Base-by-base conservation (phyloP, 2,888 invertebrate species). In the Cylindroiulus punctatus region DNA sequence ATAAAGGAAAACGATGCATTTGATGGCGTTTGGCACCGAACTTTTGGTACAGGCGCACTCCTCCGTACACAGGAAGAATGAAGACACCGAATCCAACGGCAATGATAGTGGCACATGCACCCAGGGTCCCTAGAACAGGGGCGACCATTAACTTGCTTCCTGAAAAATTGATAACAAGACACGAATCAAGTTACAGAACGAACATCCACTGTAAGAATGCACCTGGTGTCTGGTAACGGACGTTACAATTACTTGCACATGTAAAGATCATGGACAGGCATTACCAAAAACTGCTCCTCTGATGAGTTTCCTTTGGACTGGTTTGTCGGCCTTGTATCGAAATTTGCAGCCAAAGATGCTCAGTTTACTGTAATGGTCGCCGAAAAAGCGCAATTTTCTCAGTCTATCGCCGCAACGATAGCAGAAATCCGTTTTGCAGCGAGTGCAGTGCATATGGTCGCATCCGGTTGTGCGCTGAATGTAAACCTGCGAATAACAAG, bases 311-410 rank as follows among this genome's bases (percentile, higher is more conserved):
- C 91, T 88, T 19, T 89, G 88, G 1, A 89, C 87, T 2, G 91
- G 91, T 65, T 89, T 89, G 65, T 91, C 89, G 14, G 91, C 90
- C 86, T 90, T 89, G 87, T 90, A 90, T 44, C 90, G 89, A 87
- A 91, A 91, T 88, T 91, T 91, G 88, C 91, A 91, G 42, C 91
- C 91, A 86, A 91, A 90, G 0, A 90, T 89, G 87, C 91, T 91
- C 47, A 90, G 88, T 19, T 90, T 89, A 86, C 90, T 91, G 88
- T 90, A 90, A 87, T 91, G 91, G 87, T 91, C 90, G 1, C 91
- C 91, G 85, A 91, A 89, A 85, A 91, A 90, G 87, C 90, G 90
- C 81, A 91, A 86, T 17, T 89, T 88, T 14, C 90, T 89, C 83
- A 90, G 89, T n/a, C 90, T 89, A 83, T 90, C 91, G 7, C 92